phyloP scores from a whole-genome alignment of 2,113 vertebrate genomes.

The Ancistrus triradiatus region DNA sequence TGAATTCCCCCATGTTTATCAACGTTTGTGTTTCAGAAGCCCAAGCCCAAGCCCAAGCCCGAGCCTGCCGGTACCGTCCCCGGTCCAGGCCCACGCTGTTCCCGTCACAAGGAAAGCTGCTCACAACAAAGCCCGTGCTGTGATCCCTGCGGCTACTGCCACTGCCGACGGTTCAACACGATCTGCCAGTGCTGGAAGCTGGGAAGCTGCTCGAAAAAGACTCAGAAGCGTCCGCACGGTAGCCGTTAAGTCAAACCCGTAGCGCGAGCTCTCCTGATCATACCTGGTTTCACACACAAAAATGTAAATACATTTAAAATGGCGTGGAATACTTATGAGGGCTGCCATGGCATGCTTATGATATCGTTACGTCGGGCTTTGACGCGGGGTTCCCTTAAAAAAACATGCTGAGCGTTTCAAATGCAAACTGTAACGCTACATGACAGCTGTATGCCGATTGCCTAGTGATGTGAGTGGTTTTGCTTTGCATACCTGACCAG shows the following conservation, averaged over 20 bases:
- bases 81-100: slow-evolving; percentile 52
- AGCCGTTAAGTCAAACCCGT: background rate
- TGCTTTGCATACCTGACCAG: no score
- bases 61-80: slow-evolving; percentile 13
- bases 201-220: slow-evolving; percentile 58
- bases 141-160: slow-evolving; percentile 67
- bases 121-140: slow-evolving; percentile 59
- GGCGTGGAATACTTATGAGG: no score
- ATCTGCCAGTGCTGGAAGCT: slow-evolving; percentile 73
- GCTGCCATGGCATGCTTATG: no score
- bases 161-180: slow-evolving; percentile 72
- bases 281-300: no score
- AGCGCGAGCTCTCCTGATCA: background rate
- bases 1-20: no score
- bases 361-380: no score
- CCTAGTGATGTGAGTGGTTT: no score
- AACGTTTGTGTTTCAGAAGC: slow-evolving; percentile 45
- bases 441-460: no score
- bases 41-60: slow-evolving; percentile 36
- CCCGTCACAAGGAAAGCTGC: slow-evolving; percentile 63
- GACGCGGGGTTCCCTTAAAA: no score
- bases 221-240: slow-evolving; percentile 37
- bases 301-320: no score
- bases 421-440: no score
- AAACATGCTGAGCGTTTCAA: no score